Base-by-base conservation (phyloP, 1,140 invertebrate genomes). In the Ptiloglossa arizonensis region DNA sequence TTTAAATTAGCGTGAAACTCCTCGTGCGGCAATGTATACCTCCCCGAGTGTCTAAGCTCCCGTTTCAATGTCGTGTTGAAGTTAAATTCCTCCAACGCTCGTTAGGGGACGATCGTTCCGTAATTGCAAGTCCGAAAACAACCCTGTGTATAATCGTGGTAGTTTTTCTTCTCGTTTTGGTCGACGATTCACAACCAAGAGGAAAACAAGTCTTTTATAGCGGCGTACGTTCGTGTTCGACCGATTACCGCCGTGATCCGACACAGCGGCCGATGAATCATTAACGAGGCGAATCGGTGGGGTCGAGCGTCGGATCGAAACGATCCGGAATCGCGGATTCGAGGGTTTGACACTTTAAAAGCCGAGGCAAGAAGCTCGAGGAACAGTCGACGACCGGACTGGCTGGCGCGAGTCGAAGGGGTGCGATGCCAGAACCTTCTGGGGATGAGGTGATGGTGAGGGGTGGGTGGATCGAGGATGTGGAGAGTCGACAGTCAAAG, bases 201-300 rank as follows among this genome's bases (percentile, higher is more conserved):
- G 29, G 29, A 6, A n/a, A 50, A 52, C 17, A 35, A 24, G 27
- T 35, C 41, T 8, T 32, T 60, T 41, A 19, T n/a, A 13, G 24
- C 19, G 22, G 29, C 27, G 22, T 32, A n/a, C 8, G 67, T 46
- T 87, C 90, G 90, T 90, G 90, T 91, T 89, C 66, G 84, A 89
- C 85, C 86, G 86, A 89, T 91, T 90, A 91, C 87, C 27, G 85
- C 87, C 86, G 89, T 91, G 88, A 86, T 91, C 87, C 89, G 89
- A 91, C 88, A 92, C 87, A 85, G 88, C 81, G 81, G 69, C 67
- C 76, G 88, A 88, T 92, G 90, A 92, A 92, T 92, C 85, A 90
- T 92, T 91, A 90, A 90, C 85, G 82, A 89, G 74, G 71, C 67
- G 77, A 79, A 82, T 80, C 81, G 74, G 79, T 84, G 85, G 82